Evolutionary conservation across 2,113 vertebrate genomes (phyloP), one percentile per base, ranked within the genome.

Genomic region (Colinus virginianus): DNA sequence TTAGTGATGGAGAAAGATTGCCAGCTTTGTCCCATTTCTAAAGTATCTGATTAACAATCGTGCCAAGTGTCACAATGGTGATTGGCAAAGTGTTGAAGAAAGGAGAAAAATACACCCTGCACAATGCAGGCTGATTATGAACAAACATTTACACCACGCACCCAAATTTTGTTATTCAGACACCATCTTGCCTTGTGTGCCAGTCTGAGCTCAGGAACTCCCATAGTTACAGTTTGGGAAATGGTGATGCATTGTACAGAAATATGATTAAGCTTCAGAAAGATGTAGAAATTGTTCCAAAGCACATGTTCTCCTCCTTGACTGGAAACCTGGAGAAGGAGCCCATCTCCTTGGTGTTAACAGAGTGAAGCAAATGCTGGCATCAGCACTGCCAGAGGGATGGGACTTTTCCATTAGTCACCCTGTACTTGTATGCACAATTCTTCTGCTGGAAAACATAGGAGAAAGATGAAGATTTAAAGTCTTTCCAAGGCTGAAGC

Each of bases 111-210:
- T 12, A 19, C 3, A 1, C 6, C 2, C 62, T 4, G 13, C 48
- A 82, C 86, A 84, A 70, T 77, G 46, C 46, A n/a, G 77, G 32
- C 78, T 95, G 94, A 94, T 92, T 85, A 46, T 32, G 74, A 83
- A 74, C 64, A 49, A 80, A 69, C 78, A 17, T 53, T 78, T 78
- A 79, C 62, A 88, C 51, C 59, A 55, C 13, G 3, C 69, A 62
- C 40, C 78, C 38, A 85, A 86, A 88, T 80, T 78, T 87, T 74
- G 36, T 93, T 84, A 92, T 62, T 67, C 71, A 62, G 40, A 11
- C 23, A 40, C 46, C 13, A 8, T 19, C 36, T 28, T 10, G 1
- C 11, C 9, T 6, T 28, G 11, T 1, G 0, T 0, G 1, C 9
- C 42, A 3, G 1, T 56, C 61, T 45, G 14, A 43, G 49, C 45